phyloP scores from a whole-genome alignment of 2,113 vertebrate genomes.

The Solenodon paradoxus region DNA sequence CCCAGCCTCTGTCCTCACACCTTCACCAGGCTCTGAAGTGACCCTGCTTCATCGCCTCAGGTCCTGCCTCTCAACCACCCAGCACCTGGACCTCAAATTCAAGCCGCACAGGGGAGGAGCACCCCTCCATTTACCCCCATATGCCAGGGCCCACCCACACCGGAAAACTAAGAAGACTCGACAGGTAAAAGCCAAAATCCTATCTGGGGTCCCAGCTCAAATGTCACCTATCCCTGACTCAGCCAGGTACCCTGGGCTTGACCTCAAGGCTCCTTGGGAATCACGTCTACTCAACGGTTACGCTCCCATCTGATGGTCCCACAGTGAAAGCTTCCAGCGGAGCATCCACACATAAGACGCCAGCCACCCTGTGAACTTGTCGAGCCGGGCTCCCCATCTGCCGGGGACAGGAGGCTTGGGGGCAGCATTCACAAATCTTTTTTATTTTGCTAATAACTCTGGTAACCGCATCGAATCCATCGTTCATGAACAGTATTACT shows the following conservation, averaged over 20 bases:
- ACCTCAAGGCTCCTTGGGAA: too few relatives aligned
- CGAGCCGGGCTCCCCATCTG: background rate
- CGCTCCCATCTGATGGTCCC: background rate
- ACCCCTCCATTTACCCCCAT: background rate
- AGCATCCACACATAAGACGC: background rate
- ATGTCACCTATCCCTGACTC: background rate
- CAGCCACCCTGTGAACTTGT: background rate
- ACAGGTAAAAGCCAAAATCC: background rate
- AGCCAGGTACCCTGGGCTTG: background rate
- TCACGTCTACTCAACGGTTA: too few relatives aligned
- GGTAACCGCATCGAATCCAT: background rate
- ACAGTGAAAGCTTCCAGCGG: background rate
- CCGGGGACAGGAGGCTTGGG: accelerated
- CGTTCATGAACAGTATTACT: background rate
- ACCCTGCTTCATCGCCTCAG: too few relatives aligned
- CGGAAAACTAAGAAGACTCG: background rate
- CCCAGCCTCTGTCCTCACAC: background rate
- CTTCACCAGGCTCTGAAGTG: background rate
- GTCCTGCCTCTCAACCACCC: background rate
- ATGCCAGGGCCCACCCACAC: background rate
- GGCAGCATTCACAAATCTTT: background rate
- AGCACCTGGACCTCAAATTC: background rate
- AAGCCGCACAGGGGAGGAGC: background rate
- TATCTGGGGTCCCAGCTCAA: background rate
- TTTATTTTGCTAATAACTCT: background rate